Evolutionary conservation across 2,888 invertebrate species (phyloP).

Genomic region (Galerucella calmariensis): DNA sequence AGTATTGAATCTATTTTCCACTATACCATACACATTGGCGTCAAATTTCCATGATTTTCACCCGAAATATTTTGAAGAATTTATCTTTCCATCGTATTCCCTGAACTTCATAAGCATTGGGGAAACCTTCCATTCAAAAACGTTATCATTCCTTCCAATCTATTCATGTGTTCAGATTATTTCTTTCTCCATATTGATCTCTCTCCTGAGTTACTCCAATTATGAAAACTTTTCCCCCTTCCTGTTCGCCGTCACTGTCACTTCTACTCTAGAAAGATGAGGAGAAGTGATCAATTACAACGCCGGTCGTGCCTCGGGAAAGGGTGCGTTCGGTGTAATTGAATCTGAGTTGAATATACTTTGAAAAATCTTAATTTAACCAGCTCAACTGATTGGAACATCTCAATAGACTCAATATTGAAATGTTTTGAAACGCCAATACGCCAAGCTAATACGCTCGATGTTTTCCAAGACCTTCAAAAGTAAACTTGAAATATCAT

Average conservation of each 20-base stretch:
- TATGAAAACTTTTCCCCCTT: not conserved
- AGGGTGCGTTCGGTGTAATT: conserved; percentile 28
- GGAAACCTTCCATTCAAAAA: too few species aligned
- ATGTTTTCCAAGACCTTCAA: too few species aligned
- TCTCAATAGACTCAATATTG: conserved; percentile 6
- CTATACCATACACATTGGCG: conserved; percentile 1
- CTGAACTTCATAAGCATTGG: too few species aligned
- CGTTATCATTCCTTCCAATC: too few species aligned
- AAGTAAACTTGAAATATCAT: too few species aligned
- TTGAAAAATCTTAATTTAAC: conserved; percentile 29
- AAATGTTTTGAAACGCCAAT: not conserved
- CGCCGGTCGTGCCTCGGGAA: conserved; percentile 11
- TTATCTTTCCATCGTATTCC: too few species aligned
- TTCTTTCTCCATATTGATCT: not conserved
- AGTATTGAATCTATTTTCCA: conserved; percentile 12
- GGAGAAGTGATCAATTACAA: conserved; percentile 32
- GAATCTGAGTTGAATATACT: conserved; percentile 30
- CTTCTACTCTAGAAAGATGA: conserved; percentile 26
- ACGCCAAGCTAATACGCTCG: not conserved
- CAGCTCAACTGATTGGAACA: conserved; percentile 21
- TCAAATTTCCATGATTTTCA: not conserved
- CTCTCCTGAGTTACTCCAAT: not conserved
- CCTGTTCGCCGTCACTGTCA: conserved; percentile 21
- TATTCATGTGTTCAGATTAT: too few species aligned
- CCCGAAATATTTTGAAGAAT: too few species aligned